phyloP scores from a whole-genome alignment of 2,113 vertebrate species.

The Sialia sialis region DNA sequence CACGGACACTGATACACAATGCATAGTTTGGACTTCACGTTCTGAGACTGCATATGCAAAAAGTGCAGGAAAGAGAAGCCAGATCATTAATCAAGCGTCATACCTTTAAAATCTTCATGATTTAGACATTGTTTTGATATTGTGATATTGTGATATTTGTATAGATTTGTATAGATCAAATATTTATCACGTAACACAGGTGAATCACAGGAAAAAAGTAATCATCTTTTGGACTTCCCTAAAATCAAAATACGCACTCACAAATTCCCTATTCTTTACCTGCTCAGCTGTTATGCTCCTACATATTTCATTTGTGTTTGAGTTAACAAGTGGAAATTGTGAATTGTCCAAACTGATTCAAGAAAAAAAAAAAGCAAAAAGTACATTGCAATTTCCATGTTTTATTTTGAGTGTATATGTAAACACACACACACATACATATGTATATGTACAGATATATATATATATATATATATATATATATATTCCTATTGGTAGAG shows the following conservation, averaged over 20 bases:
- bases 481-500: background rate
- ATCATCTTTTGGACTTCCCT: background rate
- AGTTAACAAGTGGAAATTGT: background rate
- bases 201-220: background rate
- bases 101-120: background rate
- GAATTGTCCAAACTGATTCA: background rate
- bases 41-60: background rate
- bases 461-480: no score
- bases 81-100: background rate
- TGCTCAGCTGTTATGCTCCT: background rate
- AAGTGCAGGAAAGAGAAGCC: background rate
- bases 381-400: background rate
- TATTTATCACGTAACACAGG: background rate
- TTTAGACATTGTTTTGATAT: background rate
- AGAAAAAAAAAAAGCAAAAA: background rate
- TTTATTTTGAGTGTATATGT: background rate
- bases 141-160: no score
- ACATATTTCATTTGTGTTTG: background rate
- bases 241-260: constrained; percentile 1
- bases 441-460: background rate
- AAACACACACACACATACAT: background rate
- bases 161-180: constrained; percentile 35
- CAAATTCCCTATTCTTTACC: background rate
- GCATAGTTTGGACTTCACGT: background rate
- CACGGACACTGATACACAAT: background rate